A percentile compares a stretch with the other conserved stretches of the same genome.
These are phyloP conservation scores for Diplodus puntazzo DNA, from an alignment of 2,797 vertebrate species.

Conservation along the genomic window DNA sequence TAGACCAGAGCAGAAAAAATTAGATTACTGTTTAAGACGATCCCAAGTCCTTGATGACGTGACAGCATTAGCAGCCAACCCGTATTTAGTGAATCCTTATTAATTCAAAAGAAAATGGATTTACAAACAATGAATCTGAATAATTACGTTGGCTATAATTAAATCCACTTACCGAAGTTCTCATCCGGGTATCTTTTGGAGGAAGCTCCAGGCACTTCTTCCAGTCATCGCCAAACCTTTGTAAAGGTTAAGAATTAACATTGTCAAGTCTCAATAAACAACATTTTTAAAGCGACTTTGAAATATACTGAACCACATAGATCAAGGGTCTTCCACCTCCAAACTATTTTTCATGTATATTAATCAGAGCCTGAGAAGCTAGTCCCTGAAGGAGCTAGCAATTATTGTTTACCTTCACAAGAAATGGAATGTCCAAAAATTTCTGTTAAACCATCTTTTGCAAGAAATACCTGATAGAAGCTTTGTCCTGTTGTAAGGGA, in stretches of 20 bases:
- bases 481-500: not conserved
- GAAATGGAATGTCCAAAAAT: not conserved
- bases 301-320: not conserved
- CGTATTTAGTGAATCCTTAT: not conserved
- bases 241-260: not conserved
- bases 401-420: not conserved
- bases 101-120: not conserved
- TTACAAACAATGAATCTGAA: not conserved
- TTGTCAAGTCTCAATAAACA: not conserved
- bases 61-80: not conserved
- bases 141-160: not conserved
- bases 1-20: constrained; percentile 10
- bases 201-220: constrained; percentile 85
- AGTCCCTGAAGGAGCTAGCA: not conserved
- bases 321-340: not conserved
- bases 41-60: not conserved
- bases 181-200: constrained; percentile 82
- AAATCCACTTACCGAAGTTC: constrained; percentile 77
- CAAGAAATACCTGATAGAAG: not conserved
- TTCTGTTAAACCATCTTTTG: not conserved
- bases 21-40: not conserved
- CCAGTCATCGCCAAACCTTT: constrained; percentile 86
- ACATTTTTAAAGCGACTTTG: not conserved
- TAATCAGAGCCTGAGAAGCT: not conserved
- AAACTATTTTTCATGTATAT: not conserved